A percentile compares a stretch with the other conserved stretches of the same genome.
Evolutionary conservation across 2,888 invertebrate genomes (phyloP).

Genomic region (Hirtodrosophila cameraria): DNA sequence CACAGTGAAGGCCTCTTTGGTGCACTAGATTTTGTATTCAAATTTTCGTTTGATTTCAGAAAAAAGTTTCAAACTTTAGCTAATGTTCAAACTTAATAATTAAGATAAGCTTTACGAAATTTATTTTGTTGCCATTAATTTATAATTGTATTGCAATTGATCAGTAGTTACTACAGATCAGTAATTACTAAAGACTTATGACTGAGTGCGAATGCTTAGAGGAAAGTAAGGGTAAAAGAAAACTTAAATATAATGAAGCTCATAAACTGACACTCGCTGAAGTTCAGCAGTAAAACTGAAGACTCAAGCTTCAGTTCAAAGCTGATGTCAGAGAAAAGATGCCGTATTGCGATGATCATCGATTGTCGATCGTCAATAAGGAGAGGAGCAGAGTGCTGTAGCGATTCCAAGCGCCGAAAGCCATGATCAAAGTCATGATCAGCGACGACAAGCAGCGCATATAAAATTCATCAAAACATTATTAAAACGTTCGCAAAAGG

Average conservation of each 20-base stretch:
- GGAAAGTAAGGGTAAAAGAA: constrained; percentile 5
- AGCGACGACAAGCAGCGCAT: constrained; percentile 76
- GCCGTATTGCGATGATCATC: constrained; percentile 25
- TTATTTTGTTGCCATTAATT: too few relatives aligned
- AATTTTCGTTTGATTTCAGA: too few relatives aligned
- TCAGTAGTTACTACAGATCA: not conserved
- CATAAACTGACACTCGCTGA: constrained; percentile 73
- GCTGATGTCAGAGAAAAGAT: constrained; percentile 9
- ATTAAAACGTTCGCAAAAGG: constrained; percentile 70
- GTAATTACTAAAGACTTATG: constrained; percentile 12
- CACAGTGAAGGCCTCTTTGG: too few relatives aligned
- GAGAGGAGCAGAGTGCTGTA: constrained; percentile 2
- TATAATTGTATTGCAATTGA: too few relatives aligned
- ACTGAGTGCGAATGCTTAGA: constrained; percentile 25
- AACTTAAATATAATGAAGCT: constrained; percentile 68
- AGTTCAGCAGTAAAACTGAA: too few relatives aligned
- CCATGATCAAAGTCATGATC: constrained; percentile 68
- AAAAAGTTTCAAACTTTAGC: too few relatives aligned
- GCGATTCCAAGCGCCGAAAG: constrained; percentile 56
- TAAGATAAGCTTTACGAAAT: too few relatives aligned
- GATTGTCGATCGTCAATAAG: constrained; percentile 4
- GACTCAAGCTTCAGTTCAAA: not conserved
- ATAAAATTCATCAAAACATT: constrained; percentile 79
- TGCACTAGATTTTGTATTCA: too few relatives aligned
- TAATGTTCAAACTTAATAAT: too few relatives aligned